Conservation (phyloP, 2,888 invertebrate genomes). For the Argyresthia goedartella region DNA sequence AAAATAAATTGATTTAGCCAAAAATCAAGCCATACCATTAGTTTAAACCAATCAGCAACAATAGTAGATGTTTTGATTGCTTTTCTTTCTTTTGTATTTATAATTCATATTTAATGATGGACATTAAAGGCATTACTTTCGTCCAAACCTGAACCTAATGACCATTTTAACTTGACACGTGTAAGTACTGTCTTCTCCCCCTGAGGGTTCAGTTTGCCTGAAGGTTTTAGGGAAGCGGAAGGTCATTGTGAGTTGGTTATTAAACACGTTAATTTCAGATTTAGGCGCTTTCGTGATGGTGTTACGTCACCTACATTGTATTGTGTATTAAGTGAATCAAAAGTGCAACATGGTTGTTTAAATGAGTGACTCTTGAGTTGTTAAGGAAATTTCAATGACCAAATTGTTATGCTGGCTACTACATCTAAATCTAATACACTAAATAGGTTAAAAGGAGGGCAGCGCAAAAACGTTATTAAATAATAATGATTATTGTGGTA, state of each 20-base stretch:
- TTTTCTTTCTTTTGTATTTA: slow-evolving; percentile 66
- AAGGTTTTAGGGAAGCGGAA: slow-evolving; percentile 5
- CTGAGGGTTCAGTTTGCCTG: slow-evolving; percentile 7
- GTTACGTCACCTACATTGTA: slow-evolving; percentile 51
- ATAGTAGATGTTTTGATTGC: slow-evolving; percentile 58
- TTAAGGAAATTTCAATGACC: too few species aligned
- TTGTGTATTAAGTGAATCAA: slow-evolving; percentile 42
- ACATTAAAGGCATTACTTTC: slow-evolving; percentile 63
- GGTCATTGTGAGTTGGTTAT: slow-evolving; percentile 29
- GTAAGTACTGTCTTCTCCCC: slow-evolving; percentile 18
- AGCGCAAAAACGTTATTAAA: too few species aligned
- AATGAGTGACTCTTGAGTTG: too few species aligned
- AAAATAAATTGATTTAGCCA: too few species aligned
- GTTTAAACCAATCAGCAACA: slow-evolving; percentile 31
- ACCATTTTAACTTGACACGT: slow-evolving; percentile 31
- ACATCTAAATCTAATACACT: too few species aligned
- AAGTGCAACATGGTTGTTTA: slow-evolving; percentile 51
- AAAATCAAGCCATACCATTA: too few species aligned
- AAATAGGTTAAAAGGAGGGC: too few species aligned
- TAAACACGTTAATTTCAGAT: slow-evolving; percentile 65
- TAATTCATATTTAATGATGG: slow-evolving; percentile 70
- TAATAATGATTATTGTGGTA: too few species aligned
- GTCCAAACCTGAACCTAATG: slow-evolving; percentile 29
- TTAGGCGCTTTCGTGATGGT: slow-evolving; percentile 59
- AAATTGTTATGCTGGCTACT: too few species aligned